Percentiles rank a stretch among this genome's conserved stretches.
Conservation (phyloP, 2,797 vertebrate species). For the Cyclopterus lumpus region DNA sequence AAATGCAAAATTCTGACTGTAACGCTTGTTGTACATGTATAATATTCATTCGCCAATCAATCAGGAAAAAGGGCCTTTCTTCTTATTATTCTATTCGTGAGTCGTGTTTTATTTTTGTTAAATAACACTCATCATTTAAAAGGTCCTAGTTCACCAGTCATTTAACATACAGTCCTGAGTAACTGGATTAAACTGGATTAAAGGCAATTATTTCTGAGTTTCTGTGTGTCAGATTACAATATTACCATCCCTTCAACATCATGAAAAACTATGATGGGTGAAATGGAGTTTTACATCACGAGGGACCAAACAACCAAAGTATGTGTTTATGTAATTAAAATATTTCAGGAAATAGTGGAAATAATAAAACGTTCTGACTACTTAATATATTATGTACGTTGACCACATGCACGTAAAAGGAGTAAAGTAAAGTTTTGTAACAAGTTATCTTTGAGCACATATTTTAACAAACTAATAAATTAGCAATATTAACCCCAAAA, state of each 20-base stretch:
- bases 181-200: conserved; percentile 84
- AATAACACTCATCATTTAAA: conserved; percentile 58
- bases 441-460: not conserved
- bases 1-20: not conserved
- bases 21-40: not conserved
- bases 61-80: conserved; percentile 57
- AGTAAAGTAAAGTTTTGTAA: not conserved
- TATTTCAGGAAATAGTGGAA: not conserved
- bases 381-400: not conserved
- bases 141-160: conserved; percentile 78
- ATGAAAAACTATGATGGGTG: conserved; percentile 21
- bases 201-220: conserved; percentile 70
- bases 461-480: not conserved
- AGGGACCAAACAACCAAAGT: not conserved
- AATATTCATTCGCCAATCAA: too few relatives aligned
- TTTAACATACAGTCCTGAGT: conserved; percentile 58
- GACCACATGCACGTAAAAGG: not conserved
- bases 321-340: not conserved
- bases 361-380: not conserved
- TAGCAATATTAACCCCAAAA: not conserved
- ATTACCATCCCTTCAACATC: conserved; percentile 21
- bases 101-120: too few relatives aligned
- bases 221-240: conserved; percentile 63
- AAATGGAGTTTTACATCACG: not conserved
- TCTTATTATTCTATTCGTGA: conserved; percentile 7